Base-by-base conservation (phyloP, 2,797 vertebrate species). In the Tolypeutes matacus region DNA sequence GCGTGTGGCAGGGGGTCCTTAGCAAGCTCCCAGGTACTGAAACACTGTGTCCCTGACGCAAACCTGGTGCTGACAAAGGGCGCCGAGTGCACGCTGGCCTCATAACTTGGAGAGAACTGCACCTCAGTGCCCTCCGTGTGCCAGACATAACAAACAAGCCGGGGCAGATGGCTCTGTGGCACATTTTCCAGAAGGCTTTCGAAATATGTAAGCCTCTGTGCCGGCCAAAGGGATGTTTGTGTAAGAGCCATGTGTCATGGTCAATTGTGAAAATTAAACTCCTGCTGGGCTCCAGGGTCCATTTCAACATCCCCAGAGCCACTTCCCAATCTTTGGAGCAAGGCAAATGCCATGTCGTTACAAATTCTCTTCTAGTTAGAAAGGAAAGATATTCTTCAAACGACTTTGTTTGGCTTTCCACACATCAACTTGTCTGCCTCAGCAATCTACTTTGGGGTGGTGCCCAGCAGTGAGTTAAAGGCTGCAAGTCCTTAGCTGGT, bases 221-320 rank as follows among this genome's bases (percentile, higher is more conserved):
- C 39, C 81, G 65, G 93, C 46, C 83, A 87, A 49, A 83, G 31
- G n/a, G 93, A 65, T 0, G 3, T 51, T 94, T 91, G 89, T 91
- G 65, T 76, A 94, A 97, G 36, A 89, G 70, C 75, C 83, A 17
- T 56, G 36, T 29, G 67, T 81, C 36, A 8, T 27, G 20, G 70
- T 53, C 2, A 17, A 31, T n/a, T 27, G 46, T 7, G 8, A 51
- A 94, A 85, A 15, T 46, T 27, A 34, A n/a, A 77, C 64, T 80
- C 58, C 76, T 64, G 39, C 69, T 72, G 93, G 70, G 60, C 91
- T 76, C 42, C 39, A 9, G 65, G 29, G 60, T 75, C 72, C 90
- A 25, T 94, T 90, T 85, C 89, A 18, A 95, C 75, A 90, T 12
- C 23, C 21, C 11, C 53, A 29, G 69, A 83, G 81, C 34, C 82